Evolutionary conservation across 2,888 invertebrate species (phyloP), one percentile per base, ranked within the genome.

Genomic region (Polydrusus pterygomalis): DNA sequence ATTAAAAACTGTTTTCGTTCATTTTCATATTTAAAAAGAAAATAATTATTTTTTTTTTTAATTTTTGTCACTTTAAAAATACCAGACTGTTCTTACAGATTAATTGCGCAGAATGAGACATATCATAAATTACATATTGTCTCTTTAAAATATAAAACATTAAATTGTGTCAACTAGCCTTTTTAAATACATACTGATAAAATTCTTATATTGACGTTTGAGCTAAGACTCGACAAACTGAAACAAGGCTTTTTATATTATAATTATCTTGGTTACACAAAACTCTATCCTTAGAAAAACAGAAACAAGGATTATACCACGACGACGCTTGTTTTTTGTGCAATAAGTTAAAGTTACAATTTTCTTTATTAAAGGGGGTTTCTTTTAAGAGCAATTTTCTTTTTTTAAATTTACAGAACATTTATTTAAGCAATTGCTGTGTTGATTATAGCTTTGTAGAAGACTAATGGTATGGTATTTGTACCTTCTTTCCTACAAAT

Each of bases 61-160:
- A n/a, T n/a, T n/a, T n/a, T 38, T 60, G 38, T 38, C 34, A 11
- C 15, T 60, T 60, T 60, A 38, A 18, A 60, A 60, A 38, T 60
- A 60, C 17, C 18, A 38, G 34, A 34, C n/a, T 15, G 11, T n/a
- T 34, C 56, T 56, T 20, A 51, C 10, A 60, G 58, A 60, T 60
- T 60, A 60, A 60, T 38, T 63, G n/a, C n/a, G n/a, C n/a, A 0
- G 63, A 47, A 63, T 30, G 30, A 20, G 65, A 74, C 77, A 75
- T 77, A 77, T 78, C 77, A 80, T 78, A 80, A 78, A 80, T 80
- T 80, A 80, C 76, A 75, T 77, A 78, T 78, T 79, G 80, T 80
- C 80, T 79, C 71, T 71, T 77, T 13, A 63, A 78, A 75, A 75
- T 45, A 63, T 25, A 30, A 63, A 47, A 63, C 18, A 45, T 47